Evolutionary conservation across 2,888 invertebrate genomes (phyloP).

Genomic region (Aspidiotus destructor): DNA sequence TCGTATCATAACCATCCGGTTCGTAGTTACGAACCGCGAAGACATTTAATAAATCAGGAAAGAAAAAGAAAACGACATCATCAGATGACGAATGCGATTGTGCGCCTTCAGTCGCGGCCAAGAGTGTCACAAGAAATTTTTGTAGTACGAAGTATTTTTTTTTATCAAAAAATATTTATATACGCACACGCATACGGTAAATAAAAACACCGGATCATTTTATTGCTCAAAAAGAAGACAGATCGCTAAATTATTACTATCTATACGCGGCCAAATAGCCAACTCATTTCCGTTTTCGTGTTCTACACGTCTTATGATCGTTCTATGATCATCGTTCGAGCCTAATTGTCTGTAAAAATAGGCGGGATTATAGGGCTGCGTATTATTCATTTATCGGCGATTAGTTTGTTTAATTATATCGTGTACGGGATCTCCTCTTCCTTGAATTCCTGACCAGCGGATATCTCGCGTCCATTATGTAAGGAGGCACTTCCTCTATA

Average conservation of each 20-base stretch:
- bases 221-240: constrained; percentile 11
- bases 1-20: not conserved
- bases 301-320: not conserved
- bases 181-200: too few relatives aligned
- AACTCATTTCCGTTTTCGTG: constrained; percentile 25
- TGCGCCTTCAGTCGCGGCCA: too few relatives aligned
- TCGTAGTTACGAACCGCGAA: not conserved
- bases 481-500: too few relatives aligned
- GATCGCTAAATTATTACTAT: constrained; percentile 29
- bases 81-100: too few relatives aligned
- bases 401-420: constrained; percentile 29
- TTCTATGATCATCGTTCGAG: constrained; percentile 17
- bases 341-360: not conserved
- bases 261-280: constrained; percentile 8
- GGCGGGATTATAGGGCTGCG: not conserved
- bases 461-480: too few relatives aligned
- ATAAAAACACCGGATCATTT: too few relatives aligned
- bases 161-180: too few relatives aligned
- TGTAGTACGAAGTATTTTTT: too few relatives aligned
- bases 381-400: constrained; percentile 12
- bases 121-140: too few relatives aligned
- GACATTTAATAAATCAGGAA: not conserved
- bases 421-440: not conserved
- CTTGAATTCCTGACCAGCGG: not conserved
- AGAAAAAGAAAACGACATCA: too few relatives aligned